Conservation (phyloP, 2,888 invertebrate genomes). For the Hymenopus coronatus region DNA sequence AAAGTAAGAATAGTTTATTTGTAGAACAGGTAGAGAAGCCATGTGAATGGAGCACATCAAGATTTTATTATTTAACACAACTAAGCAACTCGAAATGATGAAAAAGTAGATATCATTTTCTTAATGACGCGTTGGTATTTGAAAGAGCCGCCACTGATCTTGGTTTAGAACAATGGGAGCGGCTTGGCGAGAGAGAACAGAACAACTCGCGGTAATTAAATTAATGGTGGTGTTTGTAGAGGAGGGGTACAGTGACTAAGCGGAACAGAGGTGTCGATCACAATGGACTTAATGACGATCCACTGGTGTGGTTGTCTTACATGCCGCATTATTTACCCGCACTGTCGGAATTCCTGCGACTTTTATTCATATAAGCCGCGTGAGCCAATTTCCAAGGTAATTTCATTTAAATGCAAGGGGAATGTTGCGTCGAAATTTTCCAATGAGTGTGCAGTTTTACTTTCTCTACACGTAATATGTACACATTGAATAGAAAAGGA, state of each 20-base stretch:
- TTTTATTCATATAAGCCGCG: not conserved
- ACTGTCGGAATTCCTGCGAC: not conserved
- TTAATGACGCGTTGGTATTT: not conserved
- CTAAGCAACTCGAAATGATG: no score
- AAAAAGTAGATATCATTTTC: no score
- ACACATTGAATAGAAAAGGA: no score
- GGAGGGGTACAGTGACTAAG: not conserved
- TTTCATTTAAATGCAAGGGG: no score
- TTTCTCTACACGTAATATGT: no score
- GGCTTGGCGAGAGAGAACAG: not conserved
- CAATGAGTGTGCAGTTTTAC: no score
- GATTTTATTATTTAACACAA: no score
- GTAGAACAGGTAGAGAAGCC: no score
- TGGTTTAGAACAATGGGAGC: not conserved
- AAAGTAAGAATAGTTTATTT: no score
- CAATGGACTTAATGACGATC: not conserved
- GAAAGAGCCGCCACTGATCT: not conserved
- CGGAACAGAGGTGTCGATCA: not conserved
- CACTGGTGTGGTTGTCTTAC: not conserved
- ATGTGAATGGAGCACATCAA: no score
- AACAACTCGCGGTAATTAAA: slow-evolving; percentile 2
- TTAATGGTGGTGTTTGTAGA: slow-evolving; percentile 3
- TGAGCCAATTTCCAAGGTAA: no score
- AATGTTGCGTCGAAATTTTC: no score
- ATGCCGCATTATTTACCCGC: not conserved